Evolutionary conservation across 1,140 invertebrate species (phyloP).

Genomic region (Saxidomus purpurata): DNA sequence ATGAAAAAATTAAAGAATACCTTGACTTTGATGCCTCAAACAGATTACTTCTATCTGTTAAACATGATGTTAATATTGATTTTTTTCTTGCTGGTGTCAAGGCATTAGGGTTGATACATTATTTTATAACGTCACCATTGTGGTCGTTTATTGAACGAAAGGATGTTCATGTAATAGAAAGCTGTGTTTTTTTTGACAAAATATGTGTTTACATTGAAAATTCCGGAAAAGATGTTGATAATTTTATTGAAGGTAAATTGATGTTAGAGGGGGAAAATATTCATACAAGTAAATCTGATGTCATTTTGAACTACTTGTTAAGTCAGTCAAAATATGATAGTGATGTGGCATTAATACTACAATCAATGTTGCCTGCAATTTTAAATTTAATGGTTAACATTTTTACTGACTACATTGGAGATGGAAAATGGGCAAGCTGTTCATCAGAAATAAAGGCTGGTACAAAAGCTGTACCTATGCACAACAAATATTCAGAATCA

Average conservation of each 20-base stretch:
- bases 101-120: slow-evolving; percentile 41
- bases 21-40: slow-evolving; percentile 41
- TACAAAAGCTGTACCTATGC: slow-evolving; percentile 35
- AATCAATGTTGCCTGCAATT: slow-evolving; percentile 36
- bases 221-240: slow-evolving; percentile 18
- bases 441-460: slow-evolving; percentile 42
- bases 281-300: slow-evolving; percentile 1
- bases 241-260: slow-evolving; percentile 29
- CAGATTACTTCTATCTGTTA: slow-evolving; percentile 32
- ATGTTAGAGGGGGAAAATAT: slow-evolving; percentile 13
- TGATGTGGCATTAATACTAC: background rate
- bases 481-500: slow-evolving; percentile 54
- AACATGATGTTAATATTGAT: slow-evolving; percentile 35
- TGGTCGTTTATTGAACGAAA: slow-evolving; percentile 42
- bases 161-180: slow-evolving; percentile 49
- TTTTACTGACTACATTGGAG: slow-evolving; percentile 39
- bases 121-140: slow-evolving; percentile 42
- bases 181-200: slow-evolving; percentile 14
- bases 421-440: slow-evolving; percentile 18
- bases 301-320: background rate
- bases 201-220: slow-evolving; percentile 44
- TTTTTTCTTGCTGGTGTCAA: slow-evolving; percentile 42
- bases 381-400: background rate
- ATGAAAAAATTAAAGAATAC: slow-evolving; percentile 39
- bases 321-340: slow-evolving; percentile 14